Evolutionary conservation across 1,140 invertebrate genomes (phyloP), one percentile per base, ranked within the genome.

Genomic region (Eulimnadia texana): DNA sequence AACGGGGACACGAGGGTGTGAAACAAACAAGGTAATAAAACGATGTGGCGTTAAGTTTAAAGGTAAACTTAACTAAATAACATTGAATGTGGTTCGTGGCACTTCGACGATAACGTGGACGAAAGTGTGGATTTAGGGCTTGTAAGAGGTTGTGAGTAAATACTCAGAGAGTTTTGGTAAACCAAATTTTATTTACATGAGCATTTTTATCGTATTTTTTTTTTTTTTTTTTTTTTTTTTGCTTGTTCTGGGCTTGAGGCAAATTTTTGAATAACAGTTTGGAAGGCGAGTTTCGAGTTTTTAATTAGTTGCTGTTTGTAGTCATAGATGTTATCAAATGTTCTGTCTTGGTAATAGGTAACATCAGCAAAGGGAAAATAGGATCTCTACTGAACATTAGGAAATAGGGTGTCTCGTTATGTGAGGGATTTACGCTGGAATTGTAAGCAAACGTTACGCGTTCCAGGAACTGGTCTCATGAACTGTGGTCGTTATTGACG

Each of bases 401-500:
- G 25, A 56, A 56, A 56, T 29, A 56, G 24, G 54, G 54, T 19
- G 54, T 56, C 20, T n/a, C 2, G 29, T 56, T 24, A 28, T n/a
- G 19, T 1, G 54, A 24, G 16, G 20, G 10, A 23, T 53, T 10
- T 11, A 53, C 24, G 19, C 52, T 25, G 24, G 52, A 53, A 20
- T 25, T 20, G 24, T 53, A 53, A 10, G 52, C 52, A 23, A 53
- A 19, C 47, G 19, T 16, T 16, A 50, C 47, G 16, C 25, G 22
- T 2, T 20, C 20, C n/a, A n/a, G n/a, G n/a, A n/a, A n/a, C n/a
- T n/a, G n/a, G n/a, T n/a, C n/a, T n/a, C n/a, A n/a, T n/a, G n/a
- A n/a, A n/a, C n/a, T n/a, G n/a, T n/a, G n/a, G n/a, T n/a, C n/a
- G n/a, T n/a, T n/a, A n/a, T n/a, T n/a, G n/a, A n/a, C n/a, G n/a